Evolutionary conservation across 2,888 invertebrate genomes (phyloP), one percentile per base, ranked within the genome.

Genomic region (Clusia tigrina): DNA sequence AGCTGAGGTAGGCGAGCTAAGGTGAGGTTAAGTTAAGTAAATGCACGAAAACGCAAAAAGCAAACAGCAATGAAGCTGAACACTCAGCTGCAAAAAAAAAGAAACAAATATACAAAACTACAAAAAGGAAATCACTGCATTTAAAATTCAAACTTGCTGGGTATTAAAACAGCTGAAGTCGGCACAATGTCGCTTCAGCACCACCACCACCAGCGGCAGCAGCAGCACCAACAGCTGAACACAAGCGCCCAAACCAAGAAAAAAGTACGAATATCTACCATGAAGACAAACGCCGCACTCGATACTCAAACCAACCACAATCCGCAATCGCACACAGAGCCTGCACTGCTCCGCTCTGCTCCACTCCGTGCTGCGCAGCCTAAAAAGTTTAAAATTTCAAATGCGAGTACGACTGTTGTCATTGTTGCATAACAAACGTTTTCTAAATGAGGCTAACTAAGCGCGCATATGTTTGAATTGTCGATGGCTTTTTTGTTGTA

Each of bases 111-210:
- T 32, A 42, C 42, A 5, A 42, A 65, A 72, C 65, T 72, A 69
- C 68, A 70, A 70, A 75, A 78, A 78, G 77, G 77, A 78, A 79
- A 77, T 74, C 77, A 78, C 77, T 80, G 79, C 79, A 80, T 79
- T 80, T 78, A 73, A 80, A 79, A 80, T 79, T 77, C 79, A 80
- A 78, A 78, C 78, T 73, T 37, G 37, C 32, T 18, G 57, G 54
- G n/a, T 24, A 55, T 20, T 70, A 71, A 74, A 76, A 74, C 77
- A 71, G 75, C 74, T 74, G 77, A 75, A 75, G 67, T 76, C 72
- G 72, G 64, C 76, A 73, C 73, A 74, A 76, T 70, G 72, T 69
- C 66, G 38, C 37, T 37, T 23, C 32, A n/a, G n/a, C n/a, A n/a
- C n/a, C n/a, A n/a, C n/a, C n/a, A n/a, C n/a, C n/a, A n/a, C n/a